phyloP scores from a whole-genome alignment of 2,113 vertebrate genomes.

The Capreolus pygargus region DNA sequence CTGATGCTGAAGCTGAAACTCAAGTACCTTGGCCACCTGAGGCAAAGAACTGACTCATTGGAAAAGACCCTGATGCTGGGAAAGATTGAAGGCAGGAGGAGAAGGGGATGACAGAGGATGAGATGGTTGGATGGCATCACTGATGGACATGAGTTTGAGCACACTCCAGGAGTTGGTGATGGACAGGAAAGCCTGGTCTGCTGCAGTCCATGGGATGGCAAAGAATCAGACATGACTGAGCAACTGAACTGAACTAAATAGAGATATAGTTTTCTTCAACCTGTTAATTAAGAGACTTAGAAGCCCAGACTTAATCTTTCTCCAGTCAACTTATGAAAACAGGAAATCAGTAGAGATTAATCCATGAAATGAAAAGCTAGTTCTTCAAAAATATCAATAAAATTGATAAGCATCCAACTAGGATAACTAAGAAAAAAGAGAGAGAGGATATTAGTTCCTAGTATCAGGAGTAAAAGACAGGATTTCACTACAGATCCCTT shows the following conservation, averaged over 20 bases:
- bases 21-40: background rate
- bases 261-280: background rate
- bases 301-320: background rate
- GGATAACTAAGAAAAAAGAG: background rate
- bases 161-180: background rate
- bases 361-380: background rate
- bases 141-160: background rate
- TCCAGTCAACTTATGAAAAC: background rate
- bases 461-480: background rate
- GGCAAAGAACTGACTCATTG: background rate
- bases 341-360: background rate
- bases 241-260: background rate
- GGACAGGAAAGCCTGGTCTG: background rate
- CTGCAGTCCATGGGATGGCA: background rate
- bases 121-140: background rate
- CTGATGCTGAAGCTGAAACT: background rate
- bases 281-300: background rate
- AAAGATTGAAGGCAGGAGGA: background rate
- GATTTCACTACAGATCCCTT: background rate
- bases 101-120: background rate
- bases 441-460: background rate
- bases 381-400: background rate
- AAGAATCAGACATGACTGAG: background rate
- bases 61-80: background rate
- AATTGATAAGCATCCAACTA: background rate